These are phyloP conservation scores for Sphyrna mokarran DNA, from an alignment of 2,113 vertebrate genomes.

Conservation along the genomic window DNA sequence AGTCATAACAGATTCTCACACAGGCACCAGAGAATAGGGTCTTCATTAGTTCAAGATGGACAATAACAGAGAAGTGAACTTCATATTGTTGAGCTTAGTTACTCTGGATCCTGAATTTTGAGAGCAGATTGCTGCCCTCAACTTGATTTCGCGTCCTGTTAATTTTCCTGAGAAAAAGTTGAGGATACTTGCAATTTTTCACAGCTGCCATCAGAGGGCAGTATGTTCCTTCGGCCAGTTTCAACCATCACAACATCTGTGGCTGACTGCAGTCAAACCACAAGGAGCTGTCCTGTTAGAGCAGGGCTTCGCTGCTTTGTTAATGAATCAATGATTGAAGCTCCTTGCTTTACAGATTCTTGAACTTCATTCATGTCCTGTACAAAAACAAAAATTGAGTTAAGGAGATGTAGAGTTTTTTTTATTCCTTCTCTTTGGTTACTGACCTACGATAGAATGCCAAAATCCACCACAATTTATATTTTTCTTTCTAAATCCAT, in stretches of 20 bases:
- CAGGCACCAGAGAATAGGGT: neutral
- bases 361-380: neutral
- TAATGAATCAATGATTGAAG: conserved; percentile 1
- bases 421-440: neutral
- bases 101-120: neutral
- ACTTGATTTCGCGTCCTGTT: neutral
- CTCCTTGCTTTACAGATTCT: conserved; percentile 14
- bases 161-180: neutral
- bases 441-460: neutral
- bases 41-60: neutral
- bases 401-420: neutral
- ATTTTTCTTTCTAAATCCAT: neutral
- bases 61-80: neutral
- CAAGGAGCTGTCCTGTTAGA: conserved; percentile 19
- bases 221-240: neutral
- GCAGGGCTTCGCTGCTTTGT: conserved; percentile 5
- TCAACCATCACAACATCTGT: neutral
- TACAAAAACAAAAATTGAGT: neutral
- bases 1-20: neutral
- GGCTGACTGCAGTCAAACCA: neutral
- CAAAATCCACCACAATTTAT: neutral
- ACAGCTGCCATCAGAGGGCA: conserved; percentile 10
- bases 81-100: neutral
- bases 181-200: neutral
- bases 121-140: neutral